These are phyloP conservation scores for Caenorhabditis inopinata DNA, from an alignment of 1,140 invertebrate species.

Conservation along the genomic window DNA sequence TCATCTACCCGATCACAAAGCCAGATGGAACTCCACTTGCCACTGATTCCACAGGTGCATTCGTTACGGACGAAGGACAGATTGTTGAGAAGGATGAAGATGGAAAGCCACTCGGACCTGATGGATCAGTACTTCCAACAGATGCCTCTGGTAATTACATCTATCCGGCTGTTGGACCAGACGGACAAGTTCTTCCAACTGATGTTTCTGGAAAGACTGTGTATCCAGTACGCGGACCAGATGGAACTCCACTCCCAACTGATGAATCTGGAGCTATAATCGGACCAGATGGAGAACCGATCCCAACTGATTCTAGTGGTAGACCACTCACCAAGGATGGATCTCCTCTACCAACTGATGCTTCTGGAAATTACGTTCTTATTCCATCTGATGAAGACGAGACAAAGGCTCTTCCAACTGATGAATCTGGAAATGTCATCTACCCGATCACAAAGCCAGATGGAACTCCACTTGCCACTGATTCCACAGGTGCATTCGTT, in stretches of 20 bases:
- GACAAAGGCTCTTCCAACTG: slow-evolving; percentile 40
- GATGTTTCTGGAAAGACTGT: slow-evolving; percentile 30
- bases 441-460: background rate
- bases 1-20: slow-evolving; percentile 1
- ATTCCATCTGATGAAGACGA: slow-evolving; percentile 48
- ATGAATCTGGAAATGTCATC: slow-evolving; percentile 17
- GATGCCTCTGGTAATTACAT: slow-evolving; percentile 32
- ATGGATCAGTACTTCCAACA: slow-evolving; percentile 37
- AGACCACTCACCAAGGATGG: slow-evolving; percentile 25
- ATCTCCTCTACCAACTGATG: slow-evolving; percentile 41
- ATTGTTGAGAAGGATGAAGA: slow-evolving; percentile 4
- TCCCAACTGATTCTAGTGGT: slow-evolving; percentile 39
- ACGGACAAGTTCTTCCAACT: slow-evolving; percentile 28
- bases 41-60: slow-evolving; percentile 34
- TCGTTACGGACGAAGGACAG: background rate
- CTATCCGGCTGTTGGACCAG: slow-evolving; percentile 34
- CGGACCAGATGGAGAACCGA: slow-evolving; percentile 20
- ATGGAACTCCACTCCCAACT: slow-evolving; percentile 8
- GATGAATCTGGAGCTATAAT: background rate
- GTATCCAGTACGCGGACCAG: slow-evolving; percentile 24
- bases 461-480: slow-evolving; percentile 40
- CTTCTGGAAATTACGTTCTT: slow-evolving; percentile 18
- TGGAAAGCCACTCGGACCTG: slow-evolving; percentile 38
- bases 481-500: background rate
- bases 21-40: slow-evolving; percentile 33